phyloP scores from a whole-genome alignment of 2,113 vertebrate genomes.

The Quiscalus mexicanus region DNA sequence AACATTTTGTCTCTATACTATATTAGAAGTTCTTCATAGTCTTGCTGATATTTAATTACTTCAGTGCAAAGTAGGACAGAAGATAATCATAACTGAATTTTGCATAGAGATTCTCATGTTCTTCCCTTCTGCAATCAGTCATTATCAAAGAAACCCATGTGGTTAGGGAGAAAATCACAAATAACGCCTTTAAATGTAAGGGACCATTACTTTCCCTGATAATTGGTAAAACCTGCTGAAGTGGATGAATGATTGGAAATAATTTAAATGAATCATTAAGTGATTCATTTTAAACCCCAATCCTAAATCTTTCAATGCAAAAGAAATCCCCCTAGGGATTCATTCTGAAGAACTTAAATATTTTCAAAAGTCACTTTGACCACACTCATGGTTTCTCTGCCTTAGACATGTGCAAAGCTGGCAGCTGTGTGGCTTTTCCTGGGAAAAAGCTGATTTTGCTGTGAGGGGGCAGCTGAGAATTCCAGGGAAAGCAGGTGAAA shows the following conservation, averaged over 20 bases:
- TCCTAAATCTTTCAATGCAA: not conserved
- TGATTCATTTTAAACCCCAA: not conserved
- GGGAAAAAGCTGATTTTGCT: not conserved
- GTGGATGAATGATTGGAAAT: not conserved
- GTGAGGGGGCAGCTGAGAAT: not conserved
- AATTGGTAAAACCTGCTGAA: not conserved
- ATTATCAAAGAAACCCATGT: not conserved
- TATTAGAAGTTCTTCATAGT: not conserved
- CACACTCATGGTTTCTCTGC: not conserved
- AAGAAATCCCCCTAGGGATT: not conserved
- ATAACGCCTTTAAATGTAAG: not conserved
- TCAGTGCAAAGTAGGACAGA: not conserved
- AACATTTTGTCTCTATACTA: not conserved
- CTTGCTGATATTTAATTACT: not conserved
- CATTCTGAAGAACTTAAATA: not conserved
- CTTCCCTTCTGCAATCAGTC: not conserved
- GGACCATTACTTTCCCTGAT: not conserved
- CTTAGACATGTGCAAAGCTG: not conserved
- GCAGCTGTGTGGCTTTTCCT: not conserved
- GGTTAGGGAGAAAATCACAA: not conserved
- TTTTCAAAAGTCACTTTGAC: not conserved
- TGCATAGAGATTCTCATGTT: not conserved
- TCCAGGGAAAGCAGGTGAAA: not conserved
- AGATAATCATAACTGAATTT: not conserved
- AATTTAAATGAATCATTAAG: not conserved